Base-by-base conservation (phyloP, 2,797 vertebrate genomes). In the Champsocephalus gunnari region DNA sequence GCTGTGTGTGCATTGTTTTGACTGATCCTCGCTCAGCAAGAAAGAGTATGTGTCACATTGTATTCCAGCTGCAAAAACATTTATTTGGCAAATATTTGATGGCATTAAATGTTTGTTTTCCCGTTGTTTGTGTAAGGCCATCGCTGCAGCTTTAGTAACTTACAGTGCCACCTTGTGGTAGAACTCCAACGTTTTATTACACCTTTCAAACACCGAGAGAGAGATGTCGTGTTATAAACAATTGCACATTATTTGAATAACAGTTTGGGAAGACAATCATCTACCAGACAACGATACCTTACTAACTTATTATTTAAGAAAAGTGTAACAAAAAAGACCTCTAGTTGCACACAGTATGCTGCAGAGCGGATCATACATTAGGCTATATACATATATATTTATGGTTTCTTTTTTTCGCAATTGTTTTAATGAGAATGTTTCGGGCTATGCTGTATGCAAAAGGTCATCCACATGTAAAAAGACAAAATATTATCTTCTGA, bases 161-260 rank as follows among this genome's bases (percentile, higher is more conserved):
- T 12, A 38, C 60, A 67, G 59, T 38, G 86, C 78, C 90, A 80
- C 70, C 88, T 81, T 77, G 87, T 91, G 91, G 84, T 65, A 17
- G 28, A 66, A 53, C 32, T 71, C 9, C 21, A 34, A 24, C 51
- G 24, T 38, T 56, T 69, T 12, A 65, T 43, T 59, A 21, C 54
- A 66, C n/a, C 11, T 58, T 19, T 34, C 21, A 64, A 24, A 53
- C 14, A 5, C 3, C 9, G 2, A 2, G 45, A 56, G 32, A 14
- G 11, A 10, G 14, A 48, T 34, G 19, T 19, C 19, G 4, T 58
- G 17, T n/a, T 48, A 21, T 34, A 44, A 28, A 44, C 5, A 66
- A 19, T n/a, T 12, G 7, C 51, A 45, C 9, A 4, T 64, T 41
- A 32, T 28, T 60, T 61, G 1, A 19, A 56, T 1, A 6, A 38